Base-by-base conservation (phyloP, 2,888 invertebrate genomes). In the Xanthorhoe spadicearia region DNA sequence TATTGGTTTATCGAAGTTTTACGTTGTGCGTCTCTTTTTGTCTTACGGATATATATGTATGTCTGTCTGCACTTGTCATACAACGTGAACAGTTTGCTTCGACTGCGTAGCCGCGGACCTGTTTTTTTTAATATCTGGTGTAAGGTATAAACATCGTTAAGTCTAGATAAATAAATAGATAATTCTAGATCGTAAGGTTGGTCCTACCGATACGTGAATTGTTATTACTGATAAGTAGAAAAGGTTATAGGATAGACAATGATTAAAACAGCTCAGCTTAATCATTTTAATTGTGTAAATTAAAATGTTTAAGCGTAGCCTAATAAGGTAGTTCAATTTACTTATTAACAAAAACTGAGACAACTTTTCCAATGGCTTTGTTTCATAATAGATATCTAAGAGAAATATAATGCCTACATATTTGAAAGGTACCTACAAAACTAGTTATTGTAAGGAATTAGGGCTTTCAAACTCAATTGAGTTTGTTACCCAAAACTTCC, bases 171-270 rank as follows among this genome's bases (percentile, higher is more conserved):
- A 43, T 43, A 62, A 28, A 43, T 50, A 49, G 35, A 6, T 58
- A 51, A 17, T 51, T 9, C 19, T 48, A 35, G 13, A 53, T 32
- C 53, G 0, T 58, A 64, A 53, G 48, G 58, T 53, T 64, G 48
- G 52, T 49, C 53, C 58, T 64, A 53, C 46, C 46, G 48, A 50
- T 62, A 48, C 19, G 46, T 51, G 55, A 59, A 61, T 73, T 75
- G 65, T 73, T 70, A 49, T 55, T 67, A 61, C 15, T 43, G 73
- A 52, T 46, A 56, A 23, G n/a, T n/a, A n/a, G 7, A 48, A 48
- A 48, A 8, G 17, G 15, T 48, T 15, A 48, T 17, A 48, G 15
- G 17, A 48, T 48, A 48, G 48, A 13, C 48, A 48, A 48, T 17
- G 15, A 43, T 4, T 43, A 48, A 48, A 48, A 48, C 7, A 6